phyloP scores from a whole-genome alignment of 2,113 vertebrate species.

The Halcyon senegalensis region DNA sequence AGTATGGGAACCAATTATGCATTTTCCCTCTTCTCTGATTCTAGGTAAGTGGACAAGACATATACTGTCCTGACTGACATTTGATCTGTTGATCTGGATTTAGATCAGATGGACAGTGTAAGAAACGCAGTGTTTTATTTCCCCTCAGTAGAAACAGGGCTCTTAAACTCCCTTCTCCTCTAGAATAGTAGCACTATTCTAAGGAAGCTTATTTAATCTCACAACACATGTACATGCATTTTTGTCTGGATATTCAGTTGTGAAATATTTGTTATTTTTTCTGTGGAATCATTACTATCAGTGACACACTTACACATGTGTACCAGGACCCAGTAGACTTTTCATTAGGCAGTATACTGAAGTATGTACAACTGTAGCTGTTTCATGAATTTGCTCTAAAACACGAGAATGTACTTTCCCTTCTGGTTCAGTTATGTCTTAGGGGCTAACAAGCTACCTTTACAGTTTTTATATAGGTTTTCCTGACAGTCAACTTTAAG shows the following conservation, averaged over 20 bases:
- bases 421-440: background rate
- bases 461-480: background rate
- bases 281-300: slow-evolving; percentile 13
- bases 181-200: background rate
- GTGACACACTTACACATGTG: background rate
- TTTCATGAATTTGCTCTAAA: slow-evolving; percentile 13
- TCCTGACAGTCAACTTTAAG: background rate
- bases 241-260: slow-evolving; percentile 35
- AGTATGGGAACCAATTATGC: slow-evolving; percentile 29
- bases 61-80: slow-evolving; percentile 27
- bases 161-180: slow-evolving; percentile 15
- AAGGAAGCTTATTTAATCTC: background rate
- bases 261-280: slow-evolving; percentile 37
- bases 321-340: background rate
- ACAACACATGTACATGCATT: background rate
- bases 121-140: slow-evolving; percentile 18
- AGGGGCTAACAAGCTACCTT: background rate
- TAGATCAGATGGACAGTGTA: slow-evolving; percentile 26
- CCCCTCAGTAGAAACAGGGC: background rate
- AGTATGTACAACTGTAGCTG: slow-evolving; percentile 13
- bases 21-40: slow-evolving; percentile 35
- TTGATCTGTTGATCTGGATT: slow-evolving; percentile 56
- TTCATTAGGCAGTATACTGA: slow-evolving; percentile 28
- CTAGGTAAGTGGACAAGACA: slow-evolving; percentile 17
- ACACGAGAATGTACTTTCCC: background rate